phyloP scores from a whole-genome alignment of 92 coral and sea anemone genomes.

The Parazoanthus darwini region DNA sequence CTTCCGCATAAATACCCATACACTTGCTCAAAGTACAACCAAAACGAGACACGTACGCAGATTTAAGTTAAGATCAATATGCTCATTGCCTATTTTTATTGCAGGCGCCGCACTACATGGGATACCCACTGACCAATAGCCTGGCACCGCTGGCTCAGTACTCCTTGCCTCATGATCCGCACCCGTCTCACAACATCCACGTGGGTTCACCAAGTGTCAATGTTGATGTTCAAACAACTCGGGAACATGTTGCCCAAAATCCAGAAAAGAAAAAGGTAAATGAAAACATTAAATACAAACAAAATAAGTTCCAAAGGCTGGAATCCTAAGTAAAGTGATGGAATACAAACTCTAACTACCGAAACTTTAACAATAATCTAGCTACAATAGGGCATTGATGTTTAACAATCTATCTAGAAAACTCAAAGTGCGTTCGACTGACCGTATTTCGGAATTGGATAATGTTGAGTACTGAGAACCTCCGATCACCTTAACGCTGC shows the following conservation, averaged over 20 bases:
- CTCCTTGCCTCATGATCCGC: constrained; percentile 37
- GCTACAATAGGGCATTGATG: no score
- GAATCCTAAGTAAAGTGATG: no score
- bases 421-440: no score
- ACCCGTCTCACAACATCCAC: constrained; percentile 83
- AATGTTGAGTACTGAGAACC: no score
- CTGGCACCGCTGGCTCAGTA: constrained; percentile 43
- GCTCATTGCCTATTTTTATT: not conserved
- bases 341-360: no score
- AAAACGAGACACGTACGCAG: no score
- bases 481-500: no score
- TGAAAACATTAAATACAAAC: not conserved
- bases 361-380: no score
- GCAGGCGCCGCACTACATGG: constrained; percentile 28
- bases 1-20: not conserved
- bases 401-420: no score
- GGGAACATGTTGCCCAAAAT: constrained; percentile 72
- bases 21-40: not conserved
- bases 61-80: no score
- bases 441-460: no score
- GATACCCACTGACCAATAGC: constrained; percentile 35
- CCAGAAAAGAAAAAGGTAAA: constrained; percentile 53
- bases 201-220: constrained; percentile 97
- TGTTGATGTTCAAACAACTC: constrained; percentile 94
- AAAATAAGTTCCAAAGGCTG: not conserved